Evolutionary conservation across 2,888 invertebrate genomes (phyloP), one percentile per base, ranked within the genome.

Genomic region (Epirrhoe tristata): DNA sequence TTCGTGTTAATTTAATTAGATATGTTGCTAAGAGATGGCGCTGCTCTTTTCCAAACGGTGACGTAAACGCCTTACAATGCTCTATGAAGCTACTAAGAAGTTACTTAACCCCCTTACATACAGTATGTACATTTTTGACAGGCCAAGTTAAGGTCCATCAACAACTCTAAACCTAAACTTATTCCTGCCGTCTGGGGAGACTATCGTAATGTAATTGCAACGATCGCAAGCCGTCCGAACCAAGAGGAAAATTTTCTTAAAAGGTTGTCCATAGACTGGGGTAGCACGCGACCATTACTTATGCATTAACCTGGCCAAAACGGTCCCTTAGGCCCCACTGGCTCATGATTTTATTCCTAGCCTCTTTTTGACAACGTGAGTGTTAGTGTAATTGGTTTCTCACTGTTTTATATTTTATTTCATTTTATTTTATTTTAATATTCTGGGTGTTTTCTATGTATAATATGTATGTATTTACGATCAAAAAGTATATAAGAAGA

Each of bases 301-400:
- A 94, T 94, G 94, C 94, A 94, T 94, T 93, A 94, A 91, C 87
- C 87, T 82, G 88, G 85, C 88, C 86, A 86, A 94, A 94, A 91
- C 90, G 93, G 81, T 93, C 94, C 93, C 94, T 70, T 53, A 85
- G 89, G 81, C 77, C 76, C 83, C 80, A 67, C 84, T 84, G 75
- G 76, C 69, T 72, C 82, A 88, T 87, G 86, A 88, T 88, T 88
- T 87, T 84, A 85, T 85, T 87, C 81, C 66, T 75, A 81, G 81
- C 81, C 80, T 76, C 73, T 70, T 74, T 73, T 75, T 74, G 75
- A 76, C 73, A 72, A 70, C 69, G 66, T 69, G 69, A 56, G 62
- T 65, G 70, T 71, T 72, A 71, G 58, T 66, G 67, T 74, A 71
- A 72, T 64, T 66, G 70, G 70, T 70, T 72, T 69, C 61, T 58